Percentiles rank a stretch among this genome's conserved stretches.
These are phyloP conservation scores for Neosalanx taihuensis DNA, from an alignment of 2,797 vertebrate genomes.

Conservation along the genomic window DNA sequence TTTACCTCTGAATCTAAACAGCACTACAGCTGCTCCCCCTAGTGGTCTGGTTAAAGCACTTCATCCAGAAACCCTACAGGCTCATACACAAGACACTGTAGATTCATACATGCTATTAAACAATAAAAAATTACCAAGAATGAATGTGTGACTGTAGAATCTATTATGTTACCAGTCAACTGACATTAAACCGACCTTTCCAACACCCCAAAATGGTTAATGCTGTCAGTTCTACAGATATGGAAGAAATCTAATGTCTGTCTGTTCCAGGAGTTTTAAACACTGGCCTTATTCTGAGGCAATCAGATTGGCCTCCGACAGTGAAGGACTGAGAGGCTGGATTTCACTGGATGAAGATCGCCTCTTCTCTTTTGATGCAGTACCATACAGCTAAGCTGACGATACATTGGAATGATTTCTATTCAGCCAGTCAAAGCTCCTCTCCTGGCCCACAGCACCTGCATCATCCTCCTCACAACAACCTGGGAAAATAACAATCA, in stretches of 20 bases:
- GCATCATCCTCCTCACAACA: background rate
- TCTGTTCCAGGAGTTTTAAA: conserved; percentile 9
- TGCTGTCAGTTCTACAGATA: conserved; percentile 12
- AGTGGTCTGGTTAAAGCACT: conserved; percentile 33
- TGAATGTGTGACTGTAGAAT: background rate
- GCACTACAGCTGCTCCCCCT: conserved; percentile 50
- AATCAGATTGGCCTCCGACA: conserved; percentile 7
- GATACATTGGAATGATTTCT: background rate
- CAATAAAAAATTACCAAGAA: too few species aligned
- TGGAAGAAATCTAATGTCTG: background rate
- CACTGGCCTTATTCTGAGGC: conserved; percentile 14
- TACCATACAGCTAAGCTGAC: background rate
- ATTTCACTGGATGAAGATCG: background rate
- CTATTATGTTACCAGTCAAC: background rate
- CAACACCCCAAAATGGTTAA: background rate
- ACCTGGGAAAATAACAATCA: conserved; percentile 35
- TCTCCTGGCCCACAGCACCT: too few species aligned
- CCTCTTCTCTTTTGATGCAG: background rate
- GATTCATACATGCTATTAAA: too few species aligned
- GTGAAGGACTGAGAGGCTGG: background rate
- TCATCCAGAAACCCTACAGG: background rate
- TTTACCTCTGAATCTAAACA: background rate
- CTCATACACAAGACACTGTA: too few species aligned
- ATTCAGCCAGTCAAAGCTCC: background rate
- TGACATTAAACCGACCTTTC: background rate